Evolutionary conservation across 2,888 invertebrate genomes (phyloP), one percentile per base, ranked within the genome.

Genomic region (Nemotelus pantherinus): DNA sequence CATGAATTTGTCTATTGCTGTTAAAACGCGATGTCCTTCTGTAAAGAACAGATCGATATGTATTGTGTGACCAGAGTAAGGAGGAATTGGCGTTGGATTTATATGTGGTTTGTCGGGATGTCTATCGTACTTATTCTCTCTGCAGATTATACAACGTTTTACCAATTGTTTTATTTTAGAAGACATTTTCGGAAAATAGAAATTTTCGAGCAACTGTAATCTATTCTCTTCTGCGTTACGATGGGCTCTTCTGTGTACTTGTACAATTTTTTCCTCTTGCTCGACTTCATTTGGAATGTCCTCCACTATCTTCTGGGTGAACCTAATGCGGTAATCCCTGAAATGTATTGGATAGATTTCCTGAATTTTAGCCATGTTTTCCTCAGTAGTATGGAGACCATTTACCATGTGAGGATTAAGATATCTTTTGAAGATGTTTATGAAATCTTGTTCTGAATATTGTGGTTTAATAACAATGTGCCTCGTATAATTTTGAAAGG

Each of bases 211-310:
- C 39, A 72, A 9, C 25, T 58, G 79, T 7, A 55, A 7, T 70
- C 70, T 57, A 44, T 80, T 80, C 44, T 78, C 79, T 47, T 67
- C 53, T 2, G 77, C 71, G 44, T 79, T 79, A 3, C 77, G 74
- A 77, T 80, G 79, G 6, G 78, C 78, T 79, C 78, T 53, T 68
- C 77, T n/a, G n/a, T n/a, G n/a, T n/a, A n/a, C n/a, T n/a, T n/a
- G n/a, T n/a, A n/a, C n/a, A n/a, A n/a, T n/a, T n/a, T n/a, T n/a
- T 41, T 79, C 78, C n/a, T 74, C 72, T 63, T 78, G 77, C 65
- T 77, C 65, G 9, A 1, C 10, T 55, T 78, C 77, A 53, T 65
- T 70, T 0, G 60, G 44, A 7, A 79, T 10, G 39, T 80, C 76
- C 68, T 77, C 70, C 2, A 80, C 77, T 45, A 67, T 10, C 7